These are phyloP conservation scores for Centruroides sculpturatus DNA, from an alignment of 1,140 invertebrate species.

Conservation along the genomic window DNA sequence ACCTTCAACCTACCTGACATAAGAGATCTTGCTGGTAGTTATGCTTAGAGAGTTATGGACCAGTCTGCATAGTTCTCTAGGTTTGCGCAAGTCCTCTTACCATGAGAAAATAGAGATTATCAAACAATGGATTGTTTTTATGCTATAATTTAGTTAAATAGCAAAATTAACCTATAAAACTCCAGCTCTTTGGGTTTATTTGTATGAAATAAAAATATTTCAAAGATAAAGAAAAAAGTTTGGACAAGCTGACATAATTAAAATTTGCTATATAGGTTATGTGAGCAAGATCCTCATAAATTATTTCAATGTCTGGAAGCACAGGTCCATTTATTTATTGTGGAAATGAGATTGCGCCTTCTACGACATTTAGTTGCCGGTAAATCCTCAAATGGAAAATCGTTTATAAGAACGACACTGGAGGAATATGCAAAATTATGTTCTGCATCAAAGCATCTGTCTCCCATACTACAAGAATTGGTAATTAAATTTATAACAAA, in stretches of 20 bases:
- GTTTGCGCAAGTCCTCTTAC: too few relatives aligned
- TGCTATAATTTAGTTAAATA: too few relatives aligned
- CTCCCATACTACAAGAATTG: slow-evolving; percentile 39
- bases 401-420: slow-evolving; percentile 36
- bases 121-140: too few relatives aligned
- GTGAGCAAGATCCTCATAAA: slow-evolving; percentile 42
- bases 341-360: slow-evolving; percentile 44
- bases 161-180: too few relatives aligned
- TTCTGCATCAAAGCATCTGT: slow-evolving; percentile 37
- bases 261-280: slow-evolving; percentile 31
- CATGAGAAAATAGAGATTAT: too few relatives aligned
- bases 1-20: too few relatives aligned
- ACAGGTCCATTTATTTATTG: slow-evolving; percentile 45
- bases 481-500: slow-evolving; percentile 16
- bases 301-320: slow-evolving; percentile 44
- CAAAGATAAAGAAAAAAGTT: too few relatives aligned
- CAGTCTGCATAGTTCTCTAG: too few relatives aligned
- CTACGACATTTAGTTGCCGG: slow-evolving; percentile 36
- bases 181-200: too few relatives aligned
- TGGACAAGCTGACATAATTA: neutral
- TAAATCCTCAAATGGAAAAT: slow-evolving; percentile 29
- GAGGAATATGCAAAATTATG: slow-evolving; percentile 45
- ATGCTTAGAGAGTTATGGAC: too few relatives aligned
- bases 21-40: too few relatives aligned
- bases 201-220: too few relatives aligned